These are phyloP conservation scores for Tromatobia lineatoria DNA, from an alignment of 2,888 invertebrate genomes.

Conservation along the genomic window DNA sequence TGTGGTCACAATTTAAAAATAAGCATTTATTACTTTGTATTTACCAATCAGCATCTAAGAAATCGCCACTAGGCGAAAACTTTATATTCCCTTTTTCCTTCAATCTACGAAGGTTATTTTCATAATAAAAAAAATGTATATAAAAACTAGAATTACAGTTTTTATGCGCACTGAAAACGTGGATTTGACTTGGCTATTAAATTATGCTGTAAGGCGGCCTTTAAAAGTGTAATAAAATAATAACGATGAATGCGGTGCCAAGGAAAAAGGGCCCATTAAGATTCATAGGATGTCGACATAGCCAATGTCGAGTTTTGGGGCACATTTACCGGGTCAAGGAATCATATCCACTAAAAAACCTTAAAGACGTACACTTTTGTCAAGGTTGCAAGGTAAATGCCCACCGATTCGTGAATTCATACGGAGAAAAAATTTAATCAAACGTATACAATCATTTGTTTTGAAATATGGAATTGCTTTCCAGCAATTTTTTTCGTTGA, in stretches of 20 bases:
- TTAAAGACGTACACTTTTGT: conserved; percentile 14
- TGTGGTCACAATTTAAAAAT: too few relatives aligned
- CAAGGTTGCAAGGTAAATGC: conserved; percentile 22
- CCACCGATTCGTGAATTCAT: not conserved
- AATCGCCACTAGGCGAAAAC: too few relatives aligned
- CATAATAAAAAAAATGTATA: not conserved
- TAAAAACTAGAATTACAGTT: not conserved
- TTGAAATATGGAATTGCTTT: too few relatives aligned
- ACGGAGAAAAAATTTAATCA: too few relatives aligned
- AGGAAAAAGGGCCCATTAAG: conserved; percentile 7
- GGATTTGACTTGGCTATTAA: not conserved
- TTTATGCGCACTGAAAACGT: not conserved
- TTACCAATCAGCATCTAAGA: too few relatives aligned
- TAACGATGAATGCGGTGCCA: not conserved
- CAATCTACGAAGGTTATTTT: not conserved
- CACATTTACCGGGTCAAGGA: conserved; percentile 42
- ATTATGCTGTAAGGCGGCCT: not conserved
- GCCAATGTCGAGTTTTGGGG: conserved; percentile 29
- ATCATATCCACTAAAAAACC: conserved; percentile 24
- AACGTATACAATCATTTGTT: too few relatives aligned
- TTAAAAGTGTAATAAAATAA: not conserved
- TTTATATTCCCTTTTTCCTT: not conserved
- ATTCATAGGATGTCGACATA: conserved; percentile 26
- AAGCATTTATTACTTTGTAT: too few relatives aligned
- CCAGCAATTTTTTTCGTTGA: too few relatives aligned